Conservation (phyloP, 2,113 vertebrate species). For the Calyptomena viridis region DNA sequence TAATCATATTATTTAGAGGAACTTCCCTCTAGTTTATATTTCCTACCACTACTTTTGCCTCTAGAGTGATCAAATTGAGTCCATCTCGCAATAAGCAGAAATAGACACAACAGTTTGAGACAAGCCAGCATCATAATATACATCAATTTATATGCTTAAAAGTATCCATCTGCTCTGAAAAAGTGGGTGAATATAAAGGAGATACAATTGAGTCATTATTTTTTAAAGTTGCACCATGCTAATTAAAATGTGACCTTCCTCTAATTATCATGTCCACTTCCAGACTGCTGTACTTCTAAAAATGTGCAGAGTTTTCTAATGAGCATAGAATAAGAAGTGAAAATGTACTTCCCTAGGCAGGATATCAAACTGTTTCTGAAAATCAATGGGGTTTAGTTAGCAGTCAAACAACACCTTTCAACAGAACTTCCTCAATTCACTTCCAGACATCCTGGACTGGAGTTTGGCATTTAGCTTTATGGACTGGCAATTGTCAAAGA, state of each 20-base stretch:
- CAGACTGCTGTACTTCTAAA: slow-evolving; percentile 50
- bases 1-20: slow-evolving; percentile 28
- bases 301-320: slow-evolving; percentile 68
- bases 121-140: background rate
- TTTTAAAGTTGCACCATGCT: slow-evolving; percentile 62
- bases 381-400: slow-evolving; percentile 12
- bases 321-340: slow-evolving; percentile 49
- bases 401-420: slow-evolving; percentile 36
- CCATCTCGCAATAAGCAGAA: background rate
- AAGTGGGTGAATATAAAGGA: slow-evolving; percentile 51
- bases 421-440: slow-evolving; percentile 32
- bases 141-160: slow-evolving; percentile 45
- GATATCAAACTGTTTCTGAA: slow-evolving; percentile 55
- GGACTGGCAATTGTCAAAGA: background rate
- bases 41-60: background rate
- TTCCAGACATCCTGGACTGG: background rate
- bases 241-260: slow-evolving; percentile 76
- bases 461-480: background rate
- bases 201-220: slow-evolving; percentile 65
- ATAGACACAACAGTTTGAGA: background rate
- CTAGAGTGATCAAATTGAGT: slow-evolving; percentile 3
- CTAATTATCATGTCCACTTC: slow-evolving; percentile 71
- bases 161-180: slow-evolving; percentile 61
- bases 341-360: slow-evolving; percentile 60
- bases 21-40: slow-evolving; percentile 15